Evolutionary conservation across 2,113 vertebrate species (phyloP).

Genomic region (Mesoclemmys tuberculata): DNA sequence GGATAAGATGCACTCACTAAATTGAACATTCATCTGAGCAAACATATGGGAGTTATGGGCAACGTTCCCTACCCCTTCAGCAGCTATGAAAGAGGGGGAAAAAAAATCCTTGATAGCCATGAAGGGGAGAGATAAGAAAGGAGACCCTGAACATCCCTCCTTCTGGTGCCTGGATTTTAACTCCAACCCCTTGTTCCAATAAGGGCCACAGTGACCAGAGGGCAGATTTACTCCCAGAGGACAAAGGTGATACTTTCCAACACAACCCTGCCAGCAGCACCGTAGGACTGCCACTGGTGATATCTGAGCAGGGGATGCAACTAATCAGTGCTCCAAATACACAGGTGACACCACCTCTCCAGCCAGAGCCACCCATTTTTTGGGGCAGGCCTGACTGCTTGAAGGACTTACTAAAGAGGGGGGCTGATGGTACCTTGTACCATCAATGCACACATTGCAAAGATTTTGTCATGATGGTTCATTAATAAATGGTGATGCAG

Average conservation of each 20-base stretch:
- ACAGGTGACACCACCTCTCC: background rate
- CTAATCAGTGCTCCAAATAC: background rate
- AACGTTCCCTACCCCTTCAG: background rate
- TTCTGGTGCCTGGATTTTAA: background rate
- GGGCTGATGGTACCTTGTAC: background rate
- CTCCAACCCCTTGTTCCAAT: background rate
- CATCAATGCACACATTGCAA: background rate
- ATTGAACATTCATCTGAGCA: background rate
- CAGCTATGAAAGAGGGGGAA: background rate
- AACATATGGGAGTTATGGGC: fast-evolving
- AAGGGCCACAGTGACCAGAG: background rate
- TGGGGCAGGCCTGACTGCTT: background rate
- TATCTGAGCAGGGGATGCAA: background rate
- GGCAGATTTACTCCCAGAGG: background rate
- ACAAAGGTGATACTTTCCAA: background rate
- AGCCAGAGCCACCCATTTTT: background rate
- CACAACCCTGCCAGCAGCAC: background rate
- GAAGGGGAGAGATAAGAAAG: background rate
- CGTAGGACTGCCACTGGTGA: background rate
- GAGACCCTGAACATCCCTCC: background rate
- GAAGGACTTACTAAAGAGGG: background rate
- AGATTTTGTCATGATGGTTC: background rate
- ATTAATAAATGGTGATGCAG: background rate
- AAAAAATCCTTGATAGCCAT: background rate
- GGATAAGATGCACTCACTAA: background rate